Base-by-base conservation (phyloP, 2,113 vertebrate genomes). In the Glaucomys volans region DNA sequence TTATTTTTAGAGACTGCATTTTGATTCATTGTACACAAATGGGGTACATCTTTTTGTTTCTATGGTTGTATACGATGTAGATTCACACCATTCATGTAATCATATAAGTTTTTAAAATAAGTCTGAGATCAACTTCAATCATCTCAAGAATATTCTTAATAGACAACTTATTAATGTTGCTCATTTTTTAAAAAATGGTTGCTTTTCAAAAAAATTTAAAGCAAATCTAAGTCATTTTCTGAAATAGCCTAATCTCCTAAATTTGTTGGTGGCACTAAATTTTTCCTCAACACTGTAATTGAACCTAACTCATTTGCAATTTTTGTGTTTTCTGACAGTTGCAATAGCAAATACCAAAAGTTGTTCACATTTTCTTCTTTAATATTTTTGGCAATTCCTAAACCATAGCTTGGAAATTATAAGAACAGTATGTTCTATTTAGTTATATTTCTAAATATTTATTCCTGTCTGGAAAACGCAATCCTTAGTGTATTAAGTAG, bases 361-460 rank as follows among this genome's bases (percentile, higher is more conserved):
- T 50, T 8, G 30, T 75, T 28, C 2, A 32, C 2, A n/a, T 80
- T 74, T 86, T 89, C 14, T 72, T 77, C 37, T 64, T 57, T 66
- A 83, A 42, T 32, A 88, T 92, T 79, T 42, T 26, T 35, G 37
- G 2, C 26, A 57, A 84, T 89, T 74, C 66, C 66, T 75, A 92
- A 89, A 59, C 0, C 5, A 87, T 37, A 76, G 11, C 18, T 62
- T 79, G 84, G 76, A 88, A 24, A 28, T 67, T 75, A 28, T 30
- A 95, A 75, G 28, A 86, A 90, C 20, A 42, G 6, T 32, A 32
- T 67, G 17, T 52, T 52, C 3, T 52, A 52, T 90, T 52, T 59
- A 85, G 47, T 57, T 72, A 59, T 92, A 44, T 72, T 83, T 95
- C 40, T 20, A 92, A 80, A 74, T 42, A 22, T 92, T 96, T 9